Evolutionary conservation across 2,888 invertebrate genomes (phyloP).

Genomic region (Rambutsinella grinnellia): DNA sequence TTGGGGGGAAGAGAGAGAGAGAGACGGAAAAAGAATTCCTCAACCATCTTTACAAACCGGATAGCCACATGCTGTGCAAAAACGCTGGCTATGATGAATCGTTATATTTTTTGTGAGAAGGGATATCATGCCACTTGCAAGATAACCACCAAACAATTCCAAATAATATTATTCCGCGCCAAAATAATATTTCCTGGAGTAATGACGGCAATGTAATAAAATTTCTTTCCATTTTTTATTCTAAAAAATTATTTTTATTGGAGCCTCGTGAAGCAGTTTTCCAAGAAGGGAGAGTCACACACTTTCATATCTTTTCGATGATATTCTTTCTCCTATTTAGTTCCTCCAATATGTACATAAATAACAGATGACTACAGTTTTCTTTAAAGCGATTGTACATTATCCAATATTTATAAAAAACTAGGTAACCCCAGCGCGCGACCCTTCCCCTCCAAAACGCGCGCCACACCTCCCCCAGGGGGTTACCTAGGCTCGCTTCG

Average conservation of each 20-base stretch:
- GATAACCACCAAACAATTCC: background rate
- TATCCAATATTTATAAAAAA: background rate
- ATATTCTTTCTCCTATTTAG: background rate
- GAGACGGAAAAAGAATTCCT: background rate
- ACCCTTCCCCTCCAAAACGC: too few species aligned
- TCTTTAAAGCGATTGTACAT: background rate
- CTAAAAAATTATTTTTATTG: background rate
- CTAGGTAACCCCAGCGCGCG: too few species aligned
- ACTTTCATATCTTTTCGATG: background rate
- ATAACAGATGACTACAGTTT: background rate
- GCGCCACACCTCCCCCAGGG: too few species aligned
- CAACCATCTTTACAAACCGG: constrained; percentile 38
- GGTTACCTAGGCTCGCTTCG: too few species aligned
- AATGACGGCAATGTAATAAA: background rate
- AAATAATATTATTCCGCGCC: background rate
- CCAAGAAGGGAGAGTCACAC: background rate
- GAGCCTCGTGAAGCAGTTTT: background rate
- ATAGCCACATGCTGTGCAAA: constrained; percentile 47
- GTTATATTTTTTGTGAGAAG: constrained; percentile 25
- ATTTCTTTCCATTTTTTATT: background rate
- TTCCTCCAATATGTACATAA: background rate
- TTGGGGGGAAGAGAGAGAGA: background rate
- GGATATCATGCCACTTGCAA: background rate
- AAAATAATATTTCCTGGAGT: background rate
- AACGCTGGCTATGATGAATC: constrained; percentile 39